Base-by-base conservation (phyloP, 1,140 invertebrate species). In the Heliothis subflexa region DNA sequence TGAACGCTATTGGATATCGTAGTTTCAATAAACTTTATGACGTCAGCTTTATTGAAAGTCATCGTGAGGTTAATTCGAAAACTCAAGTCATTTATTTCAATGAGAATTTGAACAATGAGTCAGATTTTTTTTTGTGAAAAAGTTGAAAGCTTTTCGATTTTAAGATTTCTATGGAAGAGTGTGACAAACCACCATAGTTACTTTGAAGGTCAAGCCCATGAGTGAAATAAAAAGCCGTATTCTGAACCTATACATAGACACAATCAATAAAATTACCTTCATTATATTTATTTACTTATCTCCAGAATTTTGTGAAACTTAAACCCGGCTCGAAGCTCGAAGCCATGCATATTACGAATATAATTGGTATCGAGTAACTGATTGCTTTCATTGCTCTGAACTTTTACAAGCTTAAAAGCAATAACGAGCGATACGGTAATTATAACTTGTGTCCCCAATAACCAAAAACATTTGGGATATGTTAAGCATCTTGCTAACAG, bases 291-390 rank as follows among this genome's bases (percentile, higher is more conserved):
- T 47, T 40, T 33, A 11, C 12, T 59, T 21, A 66, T 64, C 11
- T 49, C 5, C 3, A 40, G 40, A 66, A 47, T 16, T 66, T 66
- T 66, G 13, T 12, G 40, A 5, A 14, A 13, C 33, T n/a, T n/a
- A 66, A 66, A 47, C 40, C 55, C 40, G 33, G 18, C n/a, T 66
- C 14, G 40, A 66, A 66, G 45, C 33, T 45, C 61, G n/a, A 64
- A 64, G 61, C 33, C 33, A 47, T 11, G 62, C 16, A 64, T 66
- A 66, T 66, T 66, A 18, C 62, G 16, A 66, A 47, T 11, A 47
- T 49, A 66, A 66, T 66, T 66, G 40, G 62, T 21, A 66, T 47
- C 40, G 62, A 66, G 10, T 66, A 40, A 66, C 40, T 47, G 62
- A 66, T 66, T 66, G n/a, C 61, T 64, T 64, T 62, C 25, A 25